These are phyloP conservation scores for Corydoras maculifer DNA, from an alignment of 2,113 vertebrate genomes.

Conservation along the genomic window DNA sequence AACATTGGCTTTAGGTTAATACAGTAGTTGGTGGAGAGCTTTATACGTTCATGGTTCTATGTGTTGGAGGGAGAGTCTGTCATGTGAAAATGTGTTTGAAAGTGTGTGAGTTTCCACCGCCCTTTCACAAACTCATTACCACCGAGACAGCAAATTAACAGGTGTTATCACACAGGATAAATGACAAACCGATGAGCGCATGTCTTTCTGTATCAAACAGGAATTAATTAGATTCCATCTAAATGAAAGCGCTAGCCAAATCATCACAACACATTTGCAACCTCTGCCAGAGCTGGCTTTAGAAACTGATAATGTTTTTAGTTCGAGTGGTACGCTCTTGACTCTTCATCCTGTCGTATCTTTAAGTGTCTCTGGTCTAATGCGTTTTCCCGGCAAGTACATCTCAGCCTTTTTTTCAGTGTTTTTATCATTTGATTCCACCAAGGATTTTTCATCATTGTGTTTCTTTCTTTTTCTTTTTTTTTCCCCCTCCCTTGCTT, in stretches of 20 bases:
- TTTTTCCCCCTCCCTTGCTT: background rate
- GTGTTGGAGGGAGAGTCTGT: slow-evolving; percentile 6
- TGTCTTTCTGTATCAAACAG: slow-evolving; percentile 38
- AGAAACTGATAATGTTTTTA: slow-evolving; percentile 24
- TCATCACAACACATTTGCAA: slow-evolving; percentile 25
- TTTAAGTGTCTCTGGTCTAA: slow-evolving; percentile 31
- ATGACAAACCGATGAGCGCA: slow-evolving; percentile 38
- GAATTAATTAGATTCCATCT: slow-evolving; percentile 44
- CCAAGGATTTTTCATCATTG: slow-evolving; percentile 30
- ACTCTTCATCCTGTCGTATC: slow-evolving; percentile 15
- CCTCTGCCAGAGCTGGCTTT: background rate
- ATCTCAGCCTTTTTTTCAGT: slow-evolving; percentile 21
- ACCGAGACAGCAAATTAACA: slow-evolving; percentile 43
- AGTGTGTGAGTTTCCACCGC: slow-evolving; percentile 4
- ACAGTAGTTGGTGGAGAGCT: too few relatives aligned
- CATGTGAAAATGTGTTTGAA: slow-evolving; percentile 30
- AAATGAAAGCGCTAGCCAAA: slow-evolving; percentile 26
- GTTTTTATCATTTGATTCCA: slow-evolving; percentile 24
- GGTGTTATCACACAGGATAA: slow-evolving; percentile 45
- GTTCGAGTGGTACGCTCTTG: slow-evolving; percentile 14
- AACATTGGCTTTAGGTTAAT: too few relatives aligned
- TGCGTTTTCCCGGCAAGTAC: slow-evolving; percentile 22
- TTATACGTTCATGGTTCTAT: background rate
- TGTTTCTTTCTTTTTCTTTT: background rate
- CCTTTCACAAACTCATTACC: slow-evolving; percentile 44